Percentiles rank a stretch among this genome's conserved stretches.
Evolutionary conservation across 2,888 invertebrate genomes (phyloP).

Genomic region (Eupithecia subfuscata): DNA sequence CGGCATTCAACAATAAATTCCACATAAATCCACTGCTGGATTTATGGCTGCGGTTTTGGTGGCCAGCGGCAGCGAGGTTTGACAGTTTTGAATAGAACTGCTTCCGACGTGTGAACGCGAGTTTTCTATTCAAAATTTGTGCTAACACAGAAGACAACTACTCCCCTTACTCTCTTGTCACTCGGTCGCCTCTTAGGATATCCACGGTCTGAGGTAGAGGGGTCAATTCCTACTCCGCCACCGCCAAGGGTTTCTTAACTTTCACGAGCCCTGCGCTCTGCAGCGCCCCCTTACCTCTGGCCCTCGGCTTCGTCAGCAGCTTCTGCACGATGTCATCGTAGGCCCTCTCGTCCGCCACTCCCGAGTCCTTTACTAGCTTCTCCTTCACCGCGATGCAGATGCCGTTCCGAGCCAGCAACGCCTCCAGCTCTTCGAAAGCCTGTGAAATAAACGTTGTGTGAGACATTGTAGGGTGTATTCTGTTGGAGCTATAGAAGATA

Average conservation of each 20-base stretch:
- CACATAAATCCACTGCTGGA: not conserved
- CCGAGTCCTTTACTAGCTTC: constrained; percentile 97
- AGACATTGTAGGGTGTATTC: not conserved
- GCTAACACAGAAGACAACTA: too few species aligned
- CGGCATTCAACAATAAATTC: not conserved
- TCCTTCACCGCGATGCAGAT: constrained; percentile 98
- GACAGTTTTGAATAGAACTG: not conserved
- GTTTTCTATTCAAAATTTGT: not conserved
- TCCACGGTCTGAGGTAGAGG: too few species aligned
- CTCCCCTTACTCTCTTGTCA: too few species aligned
- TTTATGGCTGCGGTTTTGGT: not conserved
- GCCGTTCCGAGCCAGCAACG: constrained; percentile 90
- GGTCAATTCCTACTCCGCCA: too few species aligned
- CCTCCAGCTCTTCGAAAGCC: constrained; percentile 97
- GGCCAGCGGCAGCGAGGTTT: not conserved
- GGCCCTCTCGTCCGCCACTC: constrained; percentile 93
- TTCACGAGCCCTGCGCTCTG: not conserved
- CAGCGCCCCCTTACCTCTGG: constrained; percentile 87
- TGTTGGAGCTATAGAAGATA: not conserved
- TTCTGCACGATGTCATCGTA: constrained; percentile 95
- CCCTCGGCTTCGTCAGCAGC: constrained; percentile 92
- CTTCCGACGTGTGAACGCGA: not conserved
- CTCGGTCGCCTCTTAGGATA: too few species aligned
- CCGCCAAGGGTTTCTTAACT: too few species aligned
- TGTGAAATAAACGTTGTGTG: constrained; percentile 61